Evolutionary conservation across 2,113 vertebrate genomes (phyloP).

Genomic region (Herpetotheres cachinnans): DNA sequence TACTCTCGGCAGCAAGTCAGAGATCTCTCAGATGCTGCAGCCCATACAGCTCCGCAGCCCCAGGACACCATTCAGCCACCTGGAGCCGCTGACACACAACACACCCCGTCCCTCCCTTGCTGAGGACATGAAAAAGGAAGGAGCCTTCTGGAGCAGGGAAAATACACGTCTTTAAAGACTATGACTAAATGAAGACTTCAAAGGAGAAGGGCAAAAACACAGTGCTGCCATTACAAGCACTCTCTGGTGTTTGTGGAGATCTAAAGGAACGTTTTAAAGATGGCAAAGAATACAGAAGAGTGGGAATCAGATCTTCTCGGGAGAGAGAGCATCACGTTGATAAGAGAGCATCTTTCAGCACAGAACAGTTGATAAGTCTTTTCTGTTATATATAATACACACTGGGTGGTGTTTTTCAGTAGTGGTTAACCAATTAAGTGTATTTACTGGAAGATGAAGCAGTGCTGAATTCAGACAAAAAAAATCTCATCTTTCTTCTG

Average conservation of each 20-base stretch:
- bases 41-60: not conserved
- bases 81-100: not conserved
- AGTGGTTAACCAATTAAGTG: not conserved
- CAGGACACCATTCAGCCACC: not conserved
- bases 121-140: not conserved
- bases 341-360: not conserved
- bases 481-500: not conserved
- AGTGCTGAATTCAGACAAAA: not conserved
- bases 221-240: not conserved
- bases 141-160: not conserved
- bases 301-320: not conserved
- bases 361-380: not conserved
- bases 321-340: not conserved
- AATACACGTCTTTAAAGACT: not conserved
- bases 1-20: not conserved
- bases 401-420: not conserved
- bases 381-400: not conserved
- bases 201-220: not conserved
- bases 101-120: fast-evolving
- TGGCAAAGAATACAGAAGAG: not conserved
- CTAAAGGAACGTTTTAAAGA: not conserved
- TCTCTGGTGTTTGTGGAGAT: not conserved
- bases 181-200: not conserved
- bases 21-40: not conserved
- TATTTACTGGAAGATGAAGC: not conserved